Conservation (phyloP, 2,113 vertebrate species). For the Actinemys pallida region DNA sequence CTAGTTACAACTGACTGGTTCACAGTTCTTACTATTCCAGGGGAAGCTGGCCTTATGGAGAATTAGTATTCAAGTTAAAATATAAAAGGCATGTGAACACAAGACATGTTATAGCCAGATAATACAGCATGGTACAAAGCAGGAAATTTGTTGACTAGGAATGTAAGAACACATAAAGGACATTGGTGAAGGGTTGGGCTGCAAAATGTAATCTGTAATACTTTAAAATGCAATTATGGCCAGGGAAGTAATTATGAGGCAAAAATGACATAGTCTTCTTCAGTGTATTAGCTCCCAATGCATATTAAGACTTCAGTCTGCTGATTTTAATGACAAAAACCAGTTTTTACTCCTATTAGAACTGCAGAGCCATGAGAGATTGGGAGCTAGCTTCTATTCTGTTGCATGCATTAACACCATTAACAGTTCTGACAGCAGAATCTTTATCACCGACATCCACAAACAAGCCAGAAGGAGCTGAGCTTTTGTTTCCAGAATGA, state of each 20-base stretch:
- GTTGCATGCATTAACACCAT: not conserved
- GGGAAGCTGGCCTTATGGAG: constrained; percentile 11
- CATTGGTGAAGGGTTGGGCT: not conserved
- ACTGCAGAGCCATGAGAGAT: not conserved
- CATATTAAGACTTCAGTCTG: accelerated
- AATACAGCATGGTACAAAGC: not conserved
- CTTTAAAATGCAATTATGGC: not conserved
- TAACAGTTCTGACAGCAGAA: constrained; percentile 20
- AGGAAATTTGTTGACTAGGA: not conserved
- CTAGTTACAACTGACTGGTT: not conserved
- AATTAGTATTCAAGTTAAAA: constrained; percentile 5
- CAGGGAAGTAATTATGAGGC: accelerated
- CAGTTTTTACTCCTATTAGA: not conserved
- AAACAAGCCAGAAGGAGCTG: constrained; percentile 17
- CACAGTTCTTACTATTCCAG: not conserved
- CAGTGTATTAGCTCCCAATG: not conserved
- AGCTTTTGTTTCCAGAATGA: not conserved
- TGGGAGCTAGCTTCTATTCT: not conserved
- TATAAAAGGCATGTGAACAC: not conserved
- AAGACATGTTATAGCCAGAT: not conserved
- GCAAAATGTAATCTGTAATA: not conserved
- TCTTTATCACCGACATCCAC: not conserved
- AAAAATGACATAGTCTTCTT: not conserved
- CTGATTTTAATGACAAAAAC: not conserved
- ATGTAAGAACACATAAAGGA: accelerated